Conservation (phyloP, 2,888 invertebrate species). For the Leucoptera coffeella region DNA sequence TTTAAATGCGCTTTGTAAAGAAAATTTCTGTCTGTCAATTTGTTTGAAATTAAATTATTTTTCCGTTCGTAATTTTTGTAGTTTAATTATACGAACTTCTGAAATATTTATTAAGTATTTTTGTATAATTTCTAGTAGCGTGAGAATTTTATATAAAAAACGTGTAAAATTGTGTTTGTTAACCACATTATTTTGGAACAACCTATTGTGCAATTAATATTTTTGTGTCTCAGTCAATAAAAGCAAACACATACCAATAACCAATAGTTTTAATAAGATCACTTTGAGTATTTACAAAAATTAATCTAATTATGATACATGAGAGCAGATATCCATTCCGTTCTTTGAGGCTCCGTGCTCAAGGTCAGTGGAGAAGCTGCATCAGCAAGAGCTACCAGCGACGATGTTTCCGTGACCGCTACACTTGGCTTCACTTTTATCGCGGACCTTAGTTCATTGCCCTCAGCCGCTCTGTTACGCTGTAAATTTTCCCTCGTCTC, state of each 20-base stretch:
- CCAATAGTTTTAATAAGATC: too few species aligned
- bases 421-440: slow-evolving; percentile 50
- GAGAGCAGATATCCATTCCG: slow-evolving; percentile 39
- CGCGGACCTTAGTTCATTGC: slow-evolving; percentile 46
- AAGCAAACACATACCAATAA: not conserved
- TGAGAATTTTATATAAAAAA: too few species aligned
- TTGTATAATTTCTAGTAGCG: too few species aligned
- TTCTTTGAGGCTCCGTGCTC: slow-evolving; percentile 28
- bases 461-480: slow-evolving; percentile 34
- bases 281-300: slow-evolving; percentile 3
- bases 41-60: too few species aligned
- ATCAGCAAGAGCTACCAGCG: slow-evolving; percentile 32
- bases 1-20: too few species aligned
- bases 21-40: too few species aligned
- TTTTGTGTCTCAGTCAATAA: not conserved
- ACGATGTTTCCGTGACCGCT: slow-evolving; percentile 41
- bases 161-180: too few species aligned
- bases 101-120: too few species aligned
- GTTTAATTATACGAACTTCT: too few species aligned
- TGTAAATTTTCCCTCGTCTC: slow-evolving; percentile 67
- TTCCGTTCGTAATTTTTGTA: too few species aligned
- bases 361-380: slow-evolving; percentile 34
- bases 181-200: too few species aligned
- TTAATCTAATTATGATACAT: slow-evolving; percentile 32
- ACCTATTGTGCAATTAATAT: too few species aligned